These are phyloP conservation scores for Malacoctenus gilli DNA, from an alignment of 2,797 vertebrate species.

Conservation along the genomic window DNA sequence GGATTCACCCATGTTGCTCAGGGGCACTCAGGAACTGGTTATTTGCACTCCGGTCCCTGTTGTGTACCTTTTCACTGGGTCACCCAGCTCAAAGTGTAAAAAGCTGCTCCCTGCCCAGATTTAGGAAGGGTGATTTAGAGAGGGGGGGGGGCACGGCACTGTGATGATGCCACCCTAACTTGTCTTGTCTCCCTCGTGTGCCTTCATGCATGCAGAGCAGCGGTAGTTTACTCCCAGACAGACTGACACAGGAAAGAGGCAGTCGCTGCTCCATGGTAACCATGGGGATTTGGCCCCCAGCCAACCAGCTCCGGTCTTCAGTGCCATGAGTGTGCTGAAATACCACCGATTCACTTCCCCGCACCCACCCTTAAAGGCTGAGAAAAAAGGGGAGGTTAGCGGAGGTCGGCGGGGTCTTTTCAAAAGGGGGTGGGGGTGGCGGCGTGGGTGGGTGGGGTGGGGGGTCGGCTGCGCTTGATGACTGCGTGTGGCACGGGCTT, in stretches of 20 bases:
- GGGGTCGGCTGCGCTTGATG: constrained; percentile 26
- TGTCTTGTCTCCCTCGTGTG: constrained; percentile 36
- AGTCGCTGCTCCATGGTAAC: constrained; percentile 72
- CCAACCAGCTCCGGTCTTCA: constrained; percentile 66
- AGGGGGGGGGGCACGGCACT: constrained; percentile 17
- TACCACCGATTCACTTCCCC: constrained; percentile 67
- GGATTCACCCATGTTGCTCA: constrained; percentile 20
- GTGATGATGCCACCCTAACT: constrained; percentile 41
- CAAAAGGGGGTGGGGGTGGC: neutral
- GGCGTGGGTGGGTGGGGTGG: neutral
- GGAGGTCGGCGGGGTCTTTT: constrained; percentile 13
- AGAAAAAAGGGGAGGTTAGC: constrained; percentile 16
- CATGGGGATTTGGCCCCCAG: constrained; percentile 76
- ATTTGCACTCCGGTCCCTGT: neutral
- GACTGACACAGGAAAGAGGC: constrained; percentile 60
- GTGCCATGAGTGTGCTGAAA: constrained; percentile 60
- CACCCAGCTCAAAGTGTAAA: constrained; percentile 4
- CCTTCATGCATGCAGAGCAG: constrained; percentile 43
- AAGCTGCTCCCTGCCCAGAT: neutral
- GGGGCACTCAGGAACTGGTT: constrained; percentile 15
- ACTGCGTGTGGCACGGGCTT: too few species aligned
- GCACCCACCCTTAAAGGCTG: constrained; percentile 49
- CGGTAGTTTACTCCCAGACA: constrained; percentile 50
- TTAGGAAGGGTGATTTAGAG: constrained; percentile 28
- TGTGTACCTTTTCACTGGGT: too few species aligned